These are phyloP conservation scores for Zophobas atratus DNA, from an alignment of 1,140 invertebrate genomes.

Conservation along the genomic window DNA sequence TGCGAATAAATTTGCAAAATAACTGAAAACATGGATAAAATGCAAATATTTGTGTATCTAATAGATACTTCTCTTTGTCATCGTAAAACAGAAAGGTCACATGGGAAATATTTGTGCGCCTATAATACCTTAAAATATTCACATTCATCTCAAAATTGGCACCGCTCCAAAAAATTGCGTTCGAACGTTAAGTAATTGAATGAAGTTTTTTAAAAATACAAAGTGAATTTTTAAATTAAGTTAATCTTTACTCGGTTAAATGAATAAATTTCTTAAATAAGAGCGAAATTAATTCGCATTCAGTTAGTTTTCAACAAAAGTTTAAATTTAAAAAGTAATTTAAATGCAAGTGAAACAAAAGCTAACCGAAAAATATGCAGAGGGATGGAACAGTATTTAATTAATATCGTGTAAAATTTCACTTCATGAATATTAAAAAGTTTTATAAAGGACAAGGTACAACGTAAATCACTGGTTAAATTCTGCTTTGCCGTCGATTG, in stretches of 20 bases:
- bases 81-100: conserved; percentile 19
- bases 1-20: conserved; percentile 22
- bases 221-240: conserved; percentile 10
- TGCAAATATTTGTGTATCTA: conserved; percentile 32
- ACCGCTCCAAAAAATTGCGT: conserved; percentile 9
- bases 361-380: conserved; percentile 38
- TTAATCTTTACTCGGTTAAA: not conserved
- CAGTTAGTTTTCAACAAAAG: conserved; percentile 19
- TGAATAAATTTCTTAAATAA: conserved; percentile 1
- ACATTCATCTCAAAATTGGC: conserved; percentile 10
- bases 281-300: conserved; percentile 12
- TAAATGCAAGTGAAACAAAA: conserved; percentile 43
- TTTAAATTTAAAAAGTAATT: conserved; percentile 42
- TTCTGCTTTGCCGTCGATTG: conserved; percentile 21
- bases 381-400: conserved; percentile 35
- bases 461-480: conserved; percentile 30
- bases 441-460: conserved; percentile 11
- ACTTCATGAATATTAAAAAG: conserved; percentile 40
- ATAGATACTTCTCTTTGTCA: conserved; percentile 35
- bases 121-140: conserved; percentile 22
- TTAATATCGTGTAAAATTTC: conserved; percentile 41
- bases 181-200: conserved; percentile 35
- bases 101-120: conserved; percentile 6
- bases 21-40: conserved; percentile 30
- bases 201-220: conserved; percentile 9